Conservation (phyloP, 1,140 invertebrate genomes). For the Druon quercuslanigerum region DNA sequence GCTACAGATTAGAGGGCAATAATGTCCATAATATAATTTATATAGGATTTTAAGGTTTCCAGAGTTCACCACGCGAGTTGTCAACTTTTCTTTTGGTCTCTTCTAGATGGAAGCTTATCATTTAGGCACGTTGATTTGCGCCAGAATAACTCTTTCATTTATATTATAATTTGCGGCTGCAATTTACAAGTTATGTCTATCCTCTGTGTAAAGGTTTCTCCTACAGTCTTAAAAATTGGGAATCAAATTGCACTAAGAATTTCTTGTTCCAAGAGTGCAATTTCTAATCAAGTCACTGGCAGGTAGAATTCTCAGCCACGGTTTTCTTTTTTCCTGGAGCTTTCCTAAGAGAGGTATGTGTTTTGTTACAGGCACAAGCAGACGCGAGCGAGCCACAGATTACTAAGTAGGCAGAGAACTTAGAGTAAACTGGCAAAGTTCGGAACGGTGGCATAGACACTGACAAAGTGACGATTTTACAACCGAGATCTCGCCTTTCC, state of each 20-base stretch:
- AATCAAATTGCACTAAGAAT: background rate
- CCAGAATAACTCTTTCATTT: too few relatives aligned
- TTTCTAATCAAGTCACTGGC: constrained; percentile 37
- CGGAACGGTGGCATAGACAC: constrained; percentile 36
- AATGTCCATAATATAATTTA: too few relatives aligned
- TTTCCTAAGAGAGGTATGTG: constrained; percentile 32
- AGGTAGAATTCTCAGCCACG: constrained; percentile 38
- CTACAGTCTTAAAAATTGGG: too few relatives aligned
- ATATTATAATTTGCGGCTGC: too few relatives aligned
- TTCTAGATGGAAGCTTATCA: too few relatives aligned
- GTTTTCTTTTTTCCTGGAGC: constrained; percentile 37
- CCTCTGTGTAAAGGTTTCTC: too few relatives aligned
- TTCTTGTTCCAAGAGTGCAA: constrained; percentile 23
- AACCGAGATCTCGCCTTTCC: constrained; percentile 16
- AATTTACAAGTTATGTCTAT: too few relatives aligned
- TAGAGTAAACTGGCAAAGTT: constrained; percentile 42
- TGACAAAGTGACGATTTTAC: constrained; percentile 46
- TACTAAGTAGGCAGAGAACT: constrained; percentile 49
- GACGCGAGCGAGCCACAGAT: constrained; percentile 41
- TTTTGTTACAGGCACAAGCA: constrained; percentile 34
- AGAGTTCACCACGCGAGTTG: too few relatives aligned
- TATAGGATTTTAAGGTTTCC: too few relatives aligned
- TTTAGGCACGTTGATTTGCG: too few relatives aligned
- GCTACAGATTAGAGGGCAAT: too few relatives aligned
- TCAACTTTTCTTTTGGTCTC: too few relatives aligned